Evolutionary conservation across 2,888 invertebrate species (phyloP).

Genomic region (Craniophora ligustri): DNA sequence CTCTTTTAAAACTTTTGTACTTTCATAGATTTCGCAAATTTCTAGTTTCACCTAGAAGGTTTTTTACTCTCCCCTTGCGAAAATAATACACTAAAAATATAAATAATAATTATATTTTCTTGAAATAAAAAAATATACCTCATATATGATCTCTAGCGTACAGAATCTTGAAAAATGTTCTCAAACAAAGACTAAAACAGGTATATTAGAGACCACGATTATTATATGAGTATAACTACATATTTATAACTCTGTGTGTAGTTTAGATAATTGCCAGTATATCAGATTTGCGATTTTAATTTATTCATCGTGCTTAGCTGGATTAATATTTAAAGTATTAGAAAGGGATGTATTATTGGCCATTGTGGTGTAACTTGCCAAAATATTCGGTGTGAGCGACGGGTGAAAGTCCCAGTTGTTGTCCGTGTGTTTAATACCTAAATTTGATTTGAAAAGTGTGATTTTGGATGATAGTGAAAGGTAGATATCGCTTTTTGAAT

Average conservation of each 20-base stretch:
- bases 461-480: conserved; percentile 26
- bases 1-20: conserved; percentile 37
- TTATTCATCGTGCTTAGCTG: conserved; percentile 80
- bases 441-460: conserved; percentile 28
- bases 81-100: background rate
- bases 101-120: background rate
- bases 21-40: conserved; percentile 31
- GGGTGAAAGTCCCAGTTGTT: conserved; percentile 12
- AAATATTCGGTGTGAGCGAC: conserved; percentile 80
- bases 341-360: conserved; percentile 47
- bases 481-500: conserved; percentile 44
- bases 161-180: conserved; percentile 49
- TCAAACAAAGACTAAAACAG: conserved; percentile 69
- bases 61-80: conserved; percentile 7
- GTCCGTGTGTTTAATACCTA: conserved; percentile 7
- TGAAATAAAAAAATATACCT: conserved; percentile 9
- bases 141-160: conserved; percentile 14
- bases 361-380: conserved; percentile 71
- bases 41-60: conserved; percentile 10
- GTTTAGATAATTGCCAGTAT: conserved; percentile 71
- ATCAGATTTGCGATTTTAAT: conserved; percentile 58
- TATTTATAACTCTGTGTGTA: conserved; percentile 72
- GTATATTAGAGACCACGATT: conserved; percentile 78
- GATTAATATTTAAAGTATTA: conserved; percentile 61
- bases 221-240: conserved; percentile 64